Base-by-base conservation (phyloP, 30 jellyfish, hydroid and myxozoan genomes). In the Calvadosia cruxmelitensis region DNA sequence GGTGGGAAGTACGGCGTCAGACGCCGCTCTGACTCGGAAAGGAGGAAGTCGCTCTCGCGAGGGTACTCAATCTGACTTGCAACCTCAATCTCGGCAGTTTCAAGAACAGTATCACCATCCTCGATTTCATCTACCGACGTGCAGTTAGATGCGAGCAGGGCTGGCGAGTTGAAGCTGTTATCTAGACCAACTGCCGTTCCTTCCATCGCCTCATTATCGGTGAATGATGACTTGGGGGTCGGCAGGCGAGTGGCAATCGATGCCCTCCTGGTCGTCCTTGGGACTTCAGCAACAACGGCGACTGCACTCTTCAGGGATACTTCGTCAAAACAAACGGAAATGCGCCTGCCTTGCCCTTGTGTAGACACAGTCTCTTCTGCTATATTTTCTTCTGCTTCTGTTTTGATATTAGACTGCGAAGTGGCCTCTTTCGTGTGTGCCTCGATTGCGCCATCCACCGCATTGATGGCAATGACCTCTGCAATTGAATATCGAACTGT, bases 201-300 rank as follows among this genome's bases (percentile, higher is more conserved):
- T 42, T 42, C 57, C 57, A 42, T 5, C 20, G 2, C 48, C 13
- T 10, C 66, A 20, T 33, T 49, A 27, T 62, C 42, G n/a, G 72
- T 49, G n/a, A 27, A 33, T 31, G 85, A 76, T 1, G 79, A 48
- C 30, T 76, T 76, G 27, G 86, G 86, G 36, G 86, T 76, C 23
- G 86, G 86, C 26, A 76, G 20, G 3, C 86, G 71, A 3, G 28
- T 57, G 3, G 79, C 29, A 3, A 76, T 27, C 27, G 78, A 33
- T 0, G 66, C 26, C 16, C 63, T 0, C 3, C 78, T 73, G 29
- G 30, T 34, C 26, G 57, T 42, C 57, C 57, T 42, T 5, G 57
- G 57, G 10, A 20, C 57, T 42, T 10, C 57, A 42, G 57, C 10
- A 20, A 42, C 57, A 42, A 20, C 57, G 10, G 10, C 20, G 15